Base-by-base conservation (phyloP, 2,113 vertebrate genomes). In the Potamarius usumacintae region DNA sequence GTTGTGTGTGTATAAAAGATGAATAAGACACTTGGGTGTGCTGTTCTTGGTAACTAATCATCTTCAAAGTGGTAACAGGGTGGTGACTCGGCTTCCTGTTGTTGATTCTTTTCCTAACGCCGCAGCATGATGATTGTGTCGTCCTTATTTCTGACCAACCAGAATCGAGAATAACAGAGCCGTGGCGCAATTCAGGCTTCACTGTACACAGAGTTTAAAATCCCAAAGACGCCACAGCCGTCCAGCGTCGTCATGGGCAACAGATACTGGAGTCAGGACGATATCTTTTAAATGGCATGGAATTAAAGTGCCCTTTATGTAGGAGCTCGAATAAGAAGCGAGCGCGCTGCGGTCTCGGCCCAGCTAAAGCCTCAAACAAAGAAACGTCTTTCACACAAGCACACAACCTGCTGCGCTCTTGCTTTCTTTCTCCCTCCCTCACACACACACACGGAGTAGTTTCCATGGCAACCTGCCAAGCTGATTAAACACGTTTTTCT, bases 361-460 rank as follows among this genome's bases (percentile, higher is more conserved):
- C 6, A 15, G 52, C 58, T 60, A 69, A 50, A 82, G n/a, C 63
- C 57, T 34, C 65, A 20, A 65, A 85, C 77, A 88, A 85, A 85
- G 83, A 85, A 88, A 65, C 97, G 93, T 99, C 97, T 88, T 97
- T 97, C 93, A 25, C 72, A 76, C 25, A 94, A 94, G 90, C 91
- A 25, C 42, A 78, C 63, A 79, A 67, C 53, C 50, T 55, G 69
- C 58, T 53, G 72, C 72, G 15, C 34, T 50, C 72, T 12, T 22
- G 0, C 74, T 6, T 48, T 5, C 72, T 2, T 42, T 11, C 71
- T 3, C 69, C 8, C 77, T 17, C 69, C 8, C 77, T 20, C 25
- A 50, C 83, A 76, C 78, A 58, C 82, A 83, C 81, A 72, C 55
- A 14, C 27, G 4, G n/a, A 20, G 69, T 80, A 83, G 94, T 94